Percentiles rank a stretch among this genome's conserved stretches.
These are phyloP conservation scores for Scrobipalpa atriplicella DNA, from an alignment of 2,888 invertebrate genomes.

Conservation along the genomic window DNA sequence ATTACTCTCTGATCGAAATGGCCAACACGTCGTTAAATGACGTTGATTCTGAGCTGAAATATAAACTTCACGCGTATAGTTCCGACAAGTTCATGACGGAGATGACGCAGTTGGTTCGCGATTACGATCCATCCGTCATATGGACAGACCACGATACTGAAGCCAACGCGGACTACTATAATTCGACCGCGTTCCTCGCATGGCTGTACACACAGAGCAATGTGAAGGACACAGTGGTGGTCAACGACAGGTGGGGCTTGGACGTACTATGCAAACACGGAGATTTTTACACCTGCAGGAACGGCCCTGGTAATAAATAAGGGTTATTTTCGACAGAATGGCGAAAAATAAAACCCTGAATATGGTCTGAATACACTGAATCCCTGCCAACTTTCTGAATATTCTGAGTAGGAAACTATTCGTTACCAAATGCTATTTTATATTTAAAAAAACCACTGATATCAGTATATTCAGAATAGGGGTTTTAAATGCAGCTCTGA, in stretches of 20 bases:
- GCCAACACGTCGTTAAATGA: neutral
- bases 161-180: constrained; percentile 91
- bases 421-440: too few relatives aligned
- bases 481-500: too few relatives aligned
- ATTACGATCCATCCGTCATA: constrained; percentile 89
- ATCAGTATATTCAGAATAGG: too few relatives aligned
- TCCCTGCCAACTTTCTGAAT: too few relatives aligned
- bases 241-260: constrained; percentile 97
- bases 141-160: constrained; percentile 99
- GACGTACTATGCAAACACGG: constrained; percentile 93
- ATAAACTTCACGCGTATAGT: constrained; percentile 93
- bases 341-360: too few relatives aligned
- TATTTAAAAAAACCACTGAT: too few relatives aligned
- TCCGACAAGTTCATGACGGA: constrained; percentile 86
- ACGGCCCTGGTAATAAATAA: constrained; percentile 58
- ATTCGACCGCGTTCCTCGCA: constrained; percentile 91
- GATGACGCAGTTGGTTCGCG: constrained; percentile 88
- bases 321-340: too few relatives aligned
- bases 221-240: constrained; percentile 93
- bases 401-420: too few relatives aligned
- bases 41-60: constrained; percentile 90
- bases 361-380: too few relatives aligned
- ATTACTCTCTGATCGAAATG: constrained; percentile 51
- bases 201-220: constrained; percentile 97
- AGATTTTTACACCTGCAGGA: constrained; percentile 92